Evolutionary conservation across 2,888 invertebrate species (phyloP), one percentile per base, ranked within the genome.

Genomic region (Tachina grossa): DNA sequence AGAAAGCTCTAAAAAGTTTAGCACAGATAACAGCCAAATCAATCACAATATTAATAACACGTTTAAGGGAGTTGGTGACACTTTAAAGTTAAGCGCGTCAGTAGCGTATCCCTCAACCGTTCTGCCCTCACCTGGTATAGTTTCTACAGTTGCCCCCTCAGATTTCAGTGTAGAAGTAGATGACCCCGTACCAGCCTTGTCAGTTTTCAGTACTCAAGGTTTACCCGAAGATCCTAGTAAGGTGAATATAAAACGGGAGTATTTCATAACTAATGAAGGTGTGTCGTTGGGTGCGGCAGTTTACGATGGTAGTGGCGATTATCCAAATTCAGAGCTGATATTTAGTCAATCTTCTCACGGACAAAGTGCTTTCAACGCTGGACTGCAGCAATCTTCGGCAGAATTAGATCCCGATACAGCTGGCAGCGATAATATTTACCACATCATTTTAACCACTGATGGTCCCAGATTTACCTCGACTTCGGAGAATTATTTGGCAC

Each of bases 171-270:
- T 16, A 9, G 85, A 85, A 45, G 85, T 85, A 11, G 85, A 85
- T 4, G 85, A 85, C 39, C 85, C 85, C 1, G 83, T 80, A 8
- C 85, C 83, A 16, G 71, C 72, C 8, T 45, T 85, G 63, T 83
- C 93, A 4, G 90, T 93, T 8, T 92, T 93, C 72, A 93, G 93
- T 14, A 93, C 93, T 6, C 93, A 93, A 65, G 88, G 87, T 5
- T 69, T 91, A 55, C 89, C 87, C 43, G 88, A 88, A 71, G 91
- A 91, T 88, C 89, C 91, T 49, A 90, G 87, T 84, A 91, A 91
- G 82, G 88, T 91, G 47, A 91, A 91, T 85, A 91, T 91, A 43
- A 91, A 91, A 66, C 83, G 91, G 16, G 91, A 91, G 41, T 91
- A 90, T 81, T 83, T 87, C 1, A 79, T 87, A 41, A 90, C 91